A percentile compares a stretch with the other conserved stretches of the same genome.
phyloP scores from a whole-genome alignment of 2,797 vertebrate genomes.

The Buphagus erythrorhynchus region DNA sequence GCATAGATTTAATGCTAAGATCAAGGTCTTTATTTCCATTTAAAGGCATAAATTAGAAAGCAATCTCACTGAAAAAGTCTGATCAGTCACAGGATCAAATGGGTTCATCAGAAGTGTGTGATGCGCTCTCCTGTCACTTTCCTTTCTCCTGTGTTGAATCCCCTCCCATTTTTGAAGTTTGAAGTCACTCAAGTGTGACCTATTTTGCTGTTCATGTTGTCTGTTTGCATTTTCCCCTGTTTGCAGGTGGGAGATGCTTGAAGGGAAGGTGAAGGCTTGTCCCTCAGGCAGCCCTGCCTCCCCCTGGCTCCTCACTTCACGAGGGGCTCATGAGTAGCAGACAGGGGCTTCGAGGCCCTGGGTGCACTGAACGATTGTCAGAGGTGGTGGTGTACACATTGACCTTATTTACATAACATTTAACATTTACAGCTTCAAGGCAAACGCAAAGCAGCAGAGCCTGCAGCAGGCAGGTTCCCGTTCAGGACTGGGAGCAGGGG shows the following conservation, averaged over 20 bases:
- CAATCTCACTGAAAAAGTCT: background rate
- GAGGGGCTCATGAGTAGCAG: background rate
- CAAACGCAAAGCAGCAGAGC: background rate
- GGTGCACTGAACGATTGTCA: background rate
- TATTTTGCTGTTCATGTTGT: background rate
- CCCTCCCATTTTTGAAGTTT: background rate
- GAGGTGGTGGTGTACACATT: background rate
- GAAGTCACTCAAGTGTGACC: background rate
- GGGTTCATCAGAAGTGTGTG: background rate
- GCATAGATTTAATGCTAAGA: background rate
- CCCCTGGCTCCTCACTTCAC: background rate
- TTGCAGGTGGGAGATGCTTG: background rate
- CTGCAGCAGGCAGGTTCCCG: background rate
- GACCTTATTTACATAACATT: constrained; percentile 11
- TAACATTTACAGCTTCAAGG: constrained; percentile 15
- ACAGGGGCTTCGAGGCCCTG: background rate
- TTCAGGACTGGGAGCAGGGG: background rate
- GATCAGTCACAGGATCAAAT: constrained; percentile 18
- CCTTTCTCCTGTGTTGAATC: background rate
- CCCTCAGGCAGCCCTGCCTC: background rate
- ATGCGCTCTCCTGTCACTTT: background rate
- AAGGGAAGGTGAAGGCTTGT: background rate
- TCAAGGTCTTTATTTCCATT: constrained; percentile 1
- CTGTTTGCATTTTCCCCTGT: background rate
- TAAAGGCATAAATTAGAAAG: background rate